Base-by-base conservation (phyloP, 2,113 vertebrate species). In the Megaceryle maxima region DNA sequence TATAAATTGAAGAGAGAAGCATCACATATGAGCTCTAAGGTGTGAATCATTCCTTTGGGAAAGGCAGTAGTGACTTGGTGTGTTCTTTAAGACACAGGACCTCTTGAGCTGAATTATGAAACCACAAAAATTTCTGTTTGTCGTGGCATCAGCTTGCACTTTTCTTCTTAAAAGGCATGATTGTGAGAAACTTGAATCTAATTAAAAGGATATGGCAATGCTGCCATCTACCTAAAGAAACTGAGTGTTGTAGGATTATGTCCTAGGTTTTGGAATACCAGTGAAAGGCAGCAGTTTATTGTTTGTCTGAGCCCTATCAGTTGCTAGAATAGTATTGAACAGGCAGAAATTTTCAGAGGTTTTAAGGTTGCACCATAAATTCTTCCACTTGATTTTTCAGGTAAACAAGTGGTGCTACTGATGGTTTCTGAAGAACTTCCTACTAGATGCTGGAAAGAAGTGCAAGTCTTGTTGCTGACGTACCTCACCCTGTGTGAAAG, bases 21-120 rank as follows among this genome's bases (percentile, higher is more conserved):
- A 37, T 39, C 39, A 69, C 0, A 0, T 15, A 1, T 28, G 59
- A 83, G 11, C 31, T 79, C 10, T 33, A 39, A 80, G 14, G 31
- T 37, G 15, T 50, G 5, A 69, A 19, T 22, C n/a, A 35, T 76
- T 86, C 21, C n/a, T 64, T 48, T 62, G 75, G 62, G 68, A 73
- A 66, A 57, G 31, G n/a, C 46, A 31, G 6, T 12, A 17, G 10
- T 68, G 48, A 70, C 20, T 33, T 62, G 28, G 3, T 57, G 18
- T 57, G 6, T 60, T 70, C 31, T 78, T 73, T 37, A 66, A 62
- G 68, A 51, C 4, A 4, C 22, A 15, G 8, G n/a, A 37, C 26
- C 12, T 76, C 69, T 60, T 24, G 21, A 57, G 19, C 10, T 43
- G 28, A 88, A 20, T 19, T 56, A 19, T 64, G 21, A 94, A 91